Percentiles rank a stretch among this genome's conserved stretches.
Evolutionary conservation across 2,113 vertebrate species (phyloP).

Genomic region (Barnardius zonarius): DNA sequence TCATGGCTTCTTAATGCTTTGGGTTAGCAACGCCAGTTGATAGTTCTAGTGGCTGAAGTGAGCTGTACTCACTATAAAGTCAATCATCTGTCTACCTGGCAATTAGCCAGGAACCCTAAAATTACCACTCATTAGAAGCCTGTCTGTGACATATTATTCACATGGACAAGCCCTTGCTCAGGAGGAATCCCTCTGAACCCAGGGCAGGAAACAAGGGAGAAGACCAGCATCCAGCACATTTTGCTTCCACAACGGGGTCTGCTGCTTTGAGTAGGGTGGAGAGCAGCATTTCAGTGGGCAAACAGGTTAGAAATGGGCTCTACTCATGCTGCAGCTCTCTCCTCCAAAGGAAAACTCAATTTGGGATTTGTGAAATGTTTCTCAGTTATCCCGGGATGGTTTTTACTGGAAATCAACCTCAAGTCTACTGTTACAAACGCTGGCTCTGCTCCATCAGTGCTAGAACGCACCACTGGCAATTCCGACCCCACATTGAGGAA

Average conservation of each 20-base stretch:
- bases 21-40: neutral
- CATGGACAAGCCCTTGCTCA: neutral
- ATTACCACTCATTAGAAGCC: neutral
- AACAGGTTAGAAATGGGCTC: neutral
- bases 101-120: slow-evolving; percentile 26
- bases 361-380: neutral
- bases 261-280: neutral
- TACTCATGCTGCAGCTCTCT: neutral
- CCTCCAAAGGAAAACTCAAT: neutral
- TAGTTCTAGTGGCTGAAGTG: neutral
- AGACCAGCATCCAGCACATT: neutral
- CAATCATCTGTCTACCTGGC: neutral
- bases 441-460: neutral
- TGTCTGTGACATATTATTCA: neutral
- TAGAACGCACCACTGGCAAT: neutral
- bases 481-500: neutral
- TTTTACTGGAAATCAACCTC: neutral
- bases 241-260: rapidly evolving
- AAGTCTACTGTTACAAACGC: neutral
- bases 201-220: neutral
- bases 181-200: neutral
- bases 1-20: neutral
- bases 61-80: neutral
- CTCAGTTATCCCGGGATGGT: neutral
- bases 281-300: neutral